Evolutionary conservation across 2,888 invertebrate genomes (phyloP).

Genomic region (Rugalucina vietnamica): DNA sequence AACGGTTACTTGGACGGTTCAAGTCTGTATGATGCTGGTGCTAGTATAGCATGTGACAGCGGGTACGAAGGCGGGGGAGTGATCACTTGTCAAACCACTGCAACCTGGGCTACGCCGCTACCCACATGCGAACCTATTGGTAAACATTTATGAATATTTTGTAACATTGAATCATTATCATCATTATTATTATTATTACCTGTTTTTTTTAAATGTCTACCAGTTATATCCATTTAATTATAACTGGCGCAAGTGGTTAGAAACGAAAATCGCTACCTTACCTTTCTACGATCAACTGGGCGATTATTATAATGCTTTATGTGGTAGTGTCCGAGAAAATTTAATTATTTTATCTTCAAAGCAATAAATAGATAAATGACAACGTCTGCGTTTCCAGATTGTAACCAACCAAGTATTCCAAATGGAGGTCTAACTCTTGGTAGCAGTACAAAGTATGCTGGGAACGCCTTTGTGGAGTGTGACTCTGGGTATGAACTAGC

Average conservation of each 20-base stretch:
- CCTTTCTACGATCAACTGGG: too few relatives aligned
- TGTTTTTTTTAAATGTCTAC: too few relatives aligned
- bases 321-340: too few relatives aligned
- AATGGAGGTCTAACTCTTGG: background rate
- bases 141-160: too few relatives aligned
- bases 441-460: background rate
- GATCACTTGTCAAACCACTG: background rate
- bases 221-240: too few relatives aligned
- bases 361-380: too few relatives aligned
- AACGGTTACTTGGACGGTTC: background rate
- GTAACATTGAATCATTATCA: too few relatives aligned
- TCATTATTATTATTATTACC: too few relatives aligned
- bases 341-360: too few relatives aligned
- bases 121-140: background rate
- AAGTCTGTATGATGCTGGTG: background rate
- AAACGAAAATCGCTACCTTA: too few relatives aligned
- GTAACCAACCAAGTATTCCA: background rate
- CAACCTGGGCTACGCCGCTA: background rate
- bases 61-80: background rate
- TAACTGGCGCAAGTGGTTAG: too few relatives aligned
- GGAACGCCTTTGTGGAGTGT: background rate
- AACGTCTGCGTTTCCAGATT: background rate
- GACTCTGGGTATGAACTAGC: background rate
- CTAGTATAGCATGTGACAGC: background rate
- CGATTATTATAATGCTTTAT: too few relatives aligned